Percentiles rank a stretch among this genome's conserved stretches.
Evolutionary conservation across 1,140 invertebrate species (phyloP).

Genomic region (Lepidurus apus): DNA sequence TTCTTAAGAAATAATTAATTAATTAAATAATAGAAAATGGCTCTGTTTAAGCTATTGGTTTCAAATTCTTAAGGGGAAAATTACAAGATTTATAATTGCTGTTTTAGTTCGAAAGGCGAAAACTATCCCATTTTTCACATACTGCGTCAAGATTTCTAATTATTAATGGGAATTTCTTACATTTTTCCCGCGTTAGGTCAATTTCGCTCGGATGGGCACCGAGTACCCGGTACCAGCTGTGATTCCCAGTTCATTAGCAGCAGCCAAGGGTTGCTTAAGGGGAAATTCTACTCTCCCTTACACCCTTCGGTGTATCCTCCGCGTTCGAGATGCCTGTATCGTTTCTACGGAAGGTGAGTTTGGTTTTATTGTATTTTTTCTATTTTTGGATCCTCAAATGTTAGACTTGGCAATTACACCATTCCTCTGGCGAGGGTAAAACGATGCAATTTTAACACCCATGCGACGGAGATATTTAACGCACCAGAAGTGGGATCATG

Average conservation of each 20-base stretch:
- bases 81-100: too few species aligned
- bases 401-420: background rate
- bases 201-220: constrained; percentile 65
- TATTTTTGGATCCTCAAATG: background rate
- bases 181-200: constrained; percentile 50
- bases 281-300: constrained; percentile 67
- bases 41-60: too few species aligned
- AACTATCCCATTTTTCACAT: background rate
- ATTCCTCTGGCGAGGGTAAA: background rate
- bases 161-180: background rate
- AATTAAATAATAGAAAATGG: too few species aligned
- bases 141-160: constrained; percentile 60
- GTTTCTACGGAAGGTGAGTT: constrained; percentile 66
- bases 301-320: constrained; percentile 80
- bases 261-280: constrained; percentile 53
- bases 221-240: constrained; percentile 63
- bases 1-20: too few species aligned
- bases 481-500: too few species aligned
- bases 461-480: too few species aligned
- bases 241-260: constrained; percentile 69
- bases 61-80: too few species aligned
- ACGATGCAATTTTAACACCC: too few species aligned
- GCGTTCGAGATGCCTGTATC: constrained; percentile 69
- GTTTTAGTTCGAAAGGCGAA: background rate
- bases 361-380: background rate